Evolutionary conservation across 2,797 vertebrate species (phyloP).

Genomic region (Spatula clypeata): DNA sequence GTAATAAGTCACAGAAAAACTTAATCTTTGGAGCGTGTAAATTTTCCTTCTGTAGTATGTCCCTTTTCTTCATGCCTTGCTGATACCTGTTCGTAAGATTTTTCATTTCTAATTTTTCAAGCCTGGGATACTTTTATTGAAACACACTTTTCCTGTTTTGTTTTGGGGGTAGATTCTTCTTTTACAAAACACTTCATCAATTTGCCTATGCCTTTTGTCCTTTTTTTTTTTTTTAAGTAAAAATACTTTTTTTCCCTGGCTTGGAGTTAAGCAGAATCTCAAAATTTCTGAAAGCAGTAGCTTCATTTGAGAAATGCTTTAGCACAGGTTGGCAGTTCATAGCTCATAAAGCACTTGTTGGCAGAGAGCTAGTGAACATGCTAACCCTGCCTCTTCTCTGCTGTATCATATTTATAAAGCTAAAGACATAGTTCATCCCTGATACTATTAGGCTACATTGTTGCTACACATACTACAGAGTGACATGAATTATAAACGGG

Average conservation of each 20-base stretch:
- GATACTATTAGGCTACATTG: neutral
- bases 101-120: neutral
- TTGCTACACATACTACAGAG: neutral
- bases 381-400: neutral
- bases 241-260: neutral
- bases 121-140: neutral
- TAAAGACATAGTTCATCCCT: neutral
- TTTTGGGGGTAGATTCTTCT: neutral
- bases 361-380: neutral
- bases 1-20: neutral
- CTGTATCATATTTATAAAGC: neutral
- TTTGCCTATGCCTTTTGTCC: neutral
- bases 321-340: neutral
- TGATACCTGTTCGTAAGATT: neutral
- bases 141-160: neutral
- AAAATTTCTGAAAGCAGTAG: neutral
- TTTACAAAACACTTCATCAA: neutral
- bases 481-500: neutral
- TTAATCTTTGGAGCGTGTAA: neutral
- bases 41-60: neutral
- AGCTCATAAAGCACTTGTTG: neutral
- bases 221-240: neutral
- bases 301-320: neutral
- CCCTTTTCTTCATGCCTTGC: constrained; percentile 16
- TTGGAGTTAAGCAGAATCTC: neutral